These are phyloP conservation scores for Drosophila subpulchrella DNA, from an alignment of 1,140 invertebrate species.

Conservation along the genomic window DNA sequence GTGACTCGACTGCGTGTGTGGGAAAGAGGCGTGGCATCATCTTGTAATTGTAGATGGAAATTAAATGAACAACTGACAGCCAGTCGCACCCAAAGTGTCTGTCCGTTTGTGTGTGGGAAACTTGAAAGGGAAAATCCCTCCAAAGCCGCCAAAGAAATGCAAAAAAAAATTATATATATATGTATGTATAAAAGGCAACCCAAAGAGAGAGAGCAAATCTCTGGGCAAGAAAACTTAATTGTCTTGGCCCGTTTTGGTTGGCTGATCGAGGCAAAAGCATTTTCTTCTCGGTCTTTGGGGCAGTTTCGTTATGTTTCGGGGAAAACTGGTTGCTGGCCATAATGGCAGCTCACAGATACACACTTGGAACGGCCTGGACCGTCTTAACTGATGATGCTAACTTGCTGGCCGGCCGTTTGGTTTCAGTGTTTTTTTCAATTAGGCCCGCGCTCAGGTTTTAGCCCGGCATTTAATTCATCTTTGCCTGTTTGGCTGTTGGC, in stretches of 20 bases:
- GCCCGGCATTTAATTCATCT: slow-evolving; percentile 81
- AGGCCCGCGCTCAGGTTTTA: slow-evolving; percentile 77
- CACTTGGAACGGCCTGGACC: slow-evolving; percentile 1
- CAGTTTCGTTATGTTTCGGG: slow-evolving; percentile 72
- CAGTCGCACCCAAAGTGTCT: slow-evolving; percentile 35
- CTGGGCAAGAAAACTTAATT: slow-evolving; percentile 77
- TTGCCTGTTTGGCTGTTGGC: slow-evolving; percentile 36
- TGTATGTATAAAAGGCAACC: neutral
- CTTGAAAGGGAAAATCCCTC: slow-evolving; percentile 44
- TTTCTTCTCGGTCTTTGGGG: slow-evolving; percentile 69
- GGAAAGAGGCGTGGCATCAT: slow-evolving; percentile 49
- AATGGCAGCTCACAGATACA: slow-evolving; percentile 67
- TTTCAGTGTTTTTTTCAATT: slow-evolving; percentile 68
- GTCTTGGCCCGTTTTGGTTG: slow-evolving; percentile 82
- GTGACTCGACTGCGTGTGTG: slow-evolving; percentile 65
- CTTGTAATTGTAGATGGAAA: slow-evolving; percentile 48
- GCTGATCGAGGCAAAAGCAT: slow-evolving; percentile 53
- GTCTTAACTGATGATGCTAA: slow-evolving; percentile 51
- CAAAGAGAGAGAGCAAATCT: slow-evolving; percentile 26
- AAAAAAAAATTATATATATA: slow-evolving; percentile 1
- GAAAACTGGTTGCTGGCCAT: slow-evolving; percentile 80
- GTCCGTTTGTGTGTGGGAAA: slow-evolving; percentile 24
- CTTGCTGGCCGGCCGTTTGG: slow-evolving; percentile 65
- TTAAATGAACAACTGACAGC: slow-evolving; percentile 38
- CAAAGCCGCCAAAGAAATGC: slow-evolving; percentile 20